Percentiles rank a stretch among this genome's conserved stretches.
Conservation (phyloP, 1,140 invertebrate species). For the Atta cephalotes region DNA sequence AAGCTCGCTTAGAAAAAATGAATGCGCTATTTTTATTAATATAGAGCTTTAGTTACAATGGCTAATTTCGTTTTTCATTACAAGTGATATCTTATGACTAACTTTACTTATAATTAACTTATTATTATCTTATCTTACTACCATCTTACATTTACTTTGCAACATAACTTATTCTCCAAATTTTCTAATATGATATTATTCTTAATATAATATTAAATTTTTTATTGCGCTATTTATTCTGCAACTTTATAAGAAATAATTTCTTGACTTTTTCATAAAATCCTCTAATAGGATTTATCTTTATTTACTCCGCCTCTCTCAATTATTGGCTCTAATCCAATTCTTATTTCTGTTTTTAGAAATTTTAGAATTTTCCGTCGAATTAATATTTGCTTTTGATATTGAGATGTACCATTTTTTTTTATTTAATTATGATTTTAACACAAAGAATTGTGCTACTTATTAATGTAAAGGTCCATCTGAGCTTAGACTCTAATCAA, state of each 20-base stretch:
- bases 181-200: background rate
- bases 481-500: background rate
- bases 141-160: too few species aligned
- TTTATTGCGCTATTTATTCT: background rate
- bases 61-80: too few species aligned
- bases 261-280: background rate
- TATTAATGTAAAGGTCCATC: too few species aligned
- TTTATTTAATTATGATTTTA: background rate
- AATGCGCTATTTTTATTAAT: too few species aligned
- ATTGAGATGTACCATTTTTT: background rate
- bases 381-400: background rate
- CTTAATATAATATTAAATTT: background rate
- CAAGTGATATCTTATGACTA: too few species aligned
- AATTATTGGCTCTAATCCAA: background rate
- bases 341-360: background rate
- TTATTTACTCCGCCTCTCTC: background rate
- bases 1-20: too few species aligned
- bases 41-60: too few species aligned
- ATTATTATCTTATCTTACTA: too few species aligned
- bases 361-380: background rate
- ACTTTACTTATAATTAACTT: too few species aligned
- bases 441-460: background rate
- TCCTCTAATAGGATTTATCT: background rate
- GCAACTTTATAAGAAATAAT: background rate
- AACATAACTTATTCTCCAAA: background rate